Evolutionary conservation across 2,888 invertebrate species (phyloP).

Genomic region (Geotrupes spiniger): DNA sequence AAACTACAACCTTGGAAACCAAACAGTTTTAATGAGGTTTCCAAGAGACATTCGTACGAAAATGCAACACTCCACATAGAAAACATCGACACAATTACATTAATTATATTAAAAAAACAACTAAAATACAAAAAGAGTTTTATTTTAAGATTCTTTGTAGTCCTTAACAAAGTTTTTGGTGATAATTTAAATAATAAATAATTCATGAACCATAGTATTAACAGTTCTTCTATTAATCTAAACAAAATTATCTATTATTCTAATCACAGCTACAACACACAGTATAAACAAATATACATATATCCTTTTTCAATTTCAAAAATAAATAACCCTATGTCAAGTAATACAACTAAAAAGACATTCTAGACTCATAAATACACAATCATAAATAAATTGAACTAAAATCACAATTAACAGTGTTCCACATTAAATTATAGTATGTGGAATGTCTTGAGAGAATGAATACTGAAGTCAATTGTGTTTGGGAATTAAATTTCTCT

Average conservation of each 20-base stretch:
- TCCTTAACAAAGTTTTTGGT: neutral
- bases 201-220: conserved; percentile 1
- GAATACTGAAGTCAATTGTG: conserved; percentile 5
- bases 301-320: neutral
- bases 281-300: conserved; percentile 6
- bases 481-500: too few relatives aligned
- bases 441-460: conserved; percentile 12
- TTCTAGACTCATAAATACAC: neutral
- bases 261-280: conserved; percentile 19
- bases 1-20: too few relatives aligned
- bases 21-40: too few relatives aligned
- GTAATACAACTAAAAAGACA: too few relatives aligned
- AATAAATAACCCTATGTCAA: conserved; percentile 4
- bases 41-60: too few relatives aligned
- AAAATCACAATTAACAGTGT: conserved; percentile 1
- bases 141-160: neutral
- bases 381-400: conserved; percentile 4
- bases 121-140: too few relatives aligned
- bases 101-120: too few relatives aligned
- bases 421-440: conserved; percentile 1
- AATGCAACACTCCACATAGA: too few relatives aligned
- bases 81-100: too few relatives aligned
- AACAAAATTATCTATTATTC: conserved; percentile 17
- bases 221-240: neutral
- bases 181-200: conserved; percentile 18